A percentile compares a stretch with the other conserved stretches of the same genome.
phyloP scores from a whole-genome alignment of 37 sponge, comb jelly and placozoan genomes.

The Axinella damicornis region DNA sequence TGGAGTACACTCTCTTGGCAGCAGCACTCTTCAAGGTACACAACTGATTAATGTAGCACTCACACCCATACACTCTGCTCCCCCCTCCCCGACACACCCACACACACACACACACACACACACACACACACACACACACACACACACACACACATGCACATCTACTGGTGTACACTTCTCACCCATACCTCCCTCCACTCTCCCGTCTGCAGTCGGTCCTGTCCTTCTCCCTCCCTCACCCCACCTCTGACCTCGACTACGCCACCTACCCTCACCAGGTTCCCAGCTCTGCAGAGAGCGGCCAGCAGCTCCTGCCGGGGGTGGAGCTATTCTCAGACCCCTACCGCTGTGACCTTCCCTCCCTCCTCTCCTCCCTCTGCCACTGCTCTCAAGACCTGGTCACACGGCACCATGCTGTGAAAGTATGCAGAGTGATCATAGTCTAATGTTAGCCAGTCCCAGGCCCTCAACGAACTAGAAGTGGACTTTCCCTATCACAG shows the following conservation, averaged over 20 bases:
- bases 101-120: not conserved
- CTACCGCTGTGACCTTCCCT: slow-evolving; percentile 38
- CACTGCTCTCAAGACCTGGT: slow-evolving; percentile 37
- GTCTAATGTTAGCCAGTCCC: too few species aligned
- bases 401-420: slow-evolving; percentile 17
- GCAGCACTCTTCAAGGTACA: slow-evolving; percentile 69
- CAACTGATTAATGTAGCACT: too few species aligned
- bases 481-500: too few species aligned
- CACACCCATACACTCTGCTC: too few species aligned
- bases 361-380: slow-evolving; percentile 48
- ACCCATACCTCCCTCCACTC: too few species aligned
- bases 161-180: not conserved
- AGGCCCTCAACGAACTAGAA: too few species aligned
- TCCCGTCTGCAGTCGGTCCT: slow-evolving; percentile 29
- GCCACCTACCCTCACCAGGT: slow-evolving; percentile 31
- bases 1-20: slow-evolving; percentile 69
- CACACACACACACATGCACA: not conserved
- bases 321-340: slow-evolving; percentile 70
- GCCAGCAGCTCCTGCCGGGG: slow-evolving; percentile 53
- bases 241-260: slow-evolving; percentile 65
- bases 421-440: too few species aligned
- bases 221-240: slow-evolving; percentile 45
- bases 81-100: too few species aligned
- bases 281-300: not conserved
- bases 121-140: too few species aligned